A percentile compares a stretch with the other conserved stretches of the same genome.
These are phyloP conservation scores for Tragelaphus strepsiceros DNA, from an alignment of 2,113 vertebrate species.

Conservation along the genomic window DNA sequence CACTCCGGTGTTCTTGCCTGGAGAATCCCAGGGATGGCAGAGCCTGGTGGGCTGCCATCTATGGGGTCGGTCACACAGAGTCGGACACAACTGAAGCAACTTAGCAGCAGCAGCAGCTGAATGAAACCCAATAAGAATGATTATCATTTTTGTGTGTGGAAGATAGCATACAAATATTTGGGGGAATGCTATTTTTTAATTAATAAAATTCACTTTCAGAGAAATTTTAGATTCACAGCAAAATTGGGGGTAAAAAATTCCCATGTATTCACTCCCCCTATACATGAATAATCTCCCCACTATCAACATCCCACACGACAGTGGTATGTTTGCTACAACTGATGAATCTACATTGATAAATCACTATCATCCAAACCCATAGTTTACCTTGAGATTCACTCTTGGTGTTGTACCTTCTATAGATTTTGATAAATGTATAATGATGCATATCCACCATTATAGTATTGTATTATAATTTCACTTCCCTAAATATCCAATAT, in stretches of 20 bases:
- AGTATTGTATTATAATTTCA: background rate
- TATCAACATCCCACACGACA: background rate
- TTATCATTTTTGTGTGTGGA: background rate
- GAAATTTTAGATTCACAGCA: background rate
- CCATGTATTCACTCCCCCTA: background rate
- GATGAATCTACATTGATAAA: background rate
- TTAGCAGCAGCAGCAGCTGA: background rate
- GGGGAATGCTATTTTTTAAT: background rate
- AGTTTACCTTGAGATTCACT: background rate
- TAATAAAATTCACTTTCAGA: background rate
- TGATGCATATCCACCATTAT: background rate
- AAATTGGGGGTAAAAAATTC: background rate
- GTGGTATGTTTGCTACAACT: background rate
- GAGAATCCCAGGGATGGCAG: too few species aligned
- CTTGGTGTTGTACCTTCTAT: background rate
- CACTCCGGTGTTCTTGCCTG: too few species aligned
- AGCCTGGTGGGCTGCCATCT: too few species aligned
- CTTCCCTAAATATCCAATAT: background rate
- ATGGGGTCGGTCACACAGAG: too few species aligned
- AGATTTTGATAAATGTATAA: background rate
- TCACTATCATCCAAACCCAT: background rate
- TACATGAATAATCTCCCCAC: background rate
- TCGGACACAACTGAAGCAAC: accelerated
- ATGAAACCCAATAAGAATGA: background rate
- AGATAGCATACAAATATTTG: background rate